Evolutionary conservation across 2,113 vertebrate species (phyloP).

Genomic region (Engystomops pustulosus): DNA sequence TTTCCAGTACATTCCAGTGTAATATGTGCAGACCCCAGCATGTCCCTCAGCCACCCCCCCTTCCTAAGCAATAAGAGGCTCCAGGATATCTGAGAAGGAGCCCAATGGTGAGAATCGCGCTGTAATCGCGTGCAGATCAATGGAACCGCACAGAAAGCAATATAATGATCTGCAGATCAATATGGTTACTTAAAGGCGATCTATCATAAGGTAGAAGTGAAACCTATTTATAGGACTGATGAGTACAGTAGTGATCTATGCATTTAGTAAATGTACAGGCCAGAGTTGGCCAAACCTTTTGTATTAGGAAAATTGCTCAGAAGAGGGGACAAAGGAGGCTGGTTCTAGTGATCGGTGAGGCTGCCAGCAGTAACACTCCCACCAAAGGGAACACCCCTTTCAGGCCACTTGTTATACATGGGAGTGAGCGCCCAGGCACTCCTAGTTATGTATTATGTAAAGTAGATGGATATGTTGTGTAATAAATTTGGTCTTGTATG

Average conservation of each 20-base stretch:
- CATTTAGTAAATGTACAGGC: neutral
- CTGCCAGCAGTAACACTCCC: no score
- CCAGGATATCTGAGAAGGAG: constrained; percentile 23
- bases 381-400: no score
- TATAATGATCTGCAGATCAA: constrained; percentile 16
- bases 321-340: no score
- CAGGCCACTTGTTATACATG: no score
- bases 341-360: no score
- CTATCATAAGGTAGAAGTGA: neutral
- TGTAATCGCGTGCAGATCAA: constrained; percentile 24
- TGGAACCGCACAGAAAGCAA: constrained; percentile 31
- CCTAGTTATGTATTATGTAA: no score
- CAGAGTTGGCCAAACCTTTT: no score
- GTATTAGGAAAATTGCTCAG: no score
- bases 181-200: neutral
- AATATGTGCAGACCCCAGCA: constrained; percentile 4
- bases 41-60: constrained; percentile 13
- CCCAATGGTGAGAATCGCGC: neutral
- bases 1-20: constrained; percentile 28
- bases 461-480: no score
- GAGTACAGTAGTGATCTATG: neutral
- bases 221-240: constrained; percentile 9
- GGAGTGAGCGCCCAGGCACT: no score
- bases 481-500: no score
- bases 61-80: constrained; percentile 27